Evolutionary conservation across 1,140 invertebrate genomes (phyloP), one percentile per base, ranked within the genome.

Genomic region (Bathynomus jamesi): DNA sequence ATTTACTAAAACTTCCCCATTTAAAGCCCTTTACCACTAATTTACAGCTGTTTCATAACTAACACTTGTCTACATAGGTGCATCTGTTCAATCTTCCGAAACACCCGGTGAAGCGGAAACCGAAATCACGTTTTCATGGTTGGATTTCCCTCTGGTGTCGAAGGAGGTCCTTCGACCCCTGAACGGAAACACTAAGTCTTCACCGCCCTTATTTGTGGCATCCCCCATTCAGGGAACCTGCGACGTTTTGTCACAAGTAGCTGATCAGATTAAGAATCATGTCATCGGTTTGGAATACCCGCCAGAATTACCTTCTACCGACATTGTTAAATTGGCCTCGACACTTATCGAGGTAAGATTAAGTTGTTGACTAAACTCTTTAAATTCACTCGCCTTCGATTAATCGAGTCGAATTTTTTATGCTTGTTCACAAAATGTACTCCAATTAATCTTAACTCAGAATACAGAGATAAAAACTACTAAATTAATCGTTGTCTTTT

Each of bases 351-450:
- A 61, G 21, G 53, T 67, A 67, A 67, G 28, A 29, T 11, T 66
- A 28, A 31, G 4, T 27, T 27, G 17, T 25, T n/a, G 10, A 28
- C 25, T 17, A 60, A 17, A 68, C 29, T 24, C 11, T 46, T 13
- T 62, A 1, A 24, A 60, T 72, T 40, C 27, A 28, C 72, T 72
- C 40, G 67, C n/a, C n/a, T n/a, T n/a, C n/a, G n/a, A n/a, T n/a
- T n/a, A n/a, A n/a, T n/a, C n/a, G n/a, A n/a, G n/a, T n/a, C n/a
- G n/a, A n/a, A n/a, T n/a, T n/a, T n/a, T n/a, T n/a, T n/a, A n/a
- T n/a, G n/a, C n/a, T n/a, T n/a, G n/a, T n/a, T n/a, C n/a, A n/a
- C n/a, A n/a, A n/a, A n/a, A n/a, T n/a, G n/a, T n/a, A n/a, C n/a
- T n/a, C n/a, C n/a, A n/a, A n/a, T n/a, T n/a, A n/a, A n/a, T n/a